phyloP scores from a whole-genome alignment of 2,888 invertebrate genomes.

The Psylliodes chrysocephalus region DNA sequence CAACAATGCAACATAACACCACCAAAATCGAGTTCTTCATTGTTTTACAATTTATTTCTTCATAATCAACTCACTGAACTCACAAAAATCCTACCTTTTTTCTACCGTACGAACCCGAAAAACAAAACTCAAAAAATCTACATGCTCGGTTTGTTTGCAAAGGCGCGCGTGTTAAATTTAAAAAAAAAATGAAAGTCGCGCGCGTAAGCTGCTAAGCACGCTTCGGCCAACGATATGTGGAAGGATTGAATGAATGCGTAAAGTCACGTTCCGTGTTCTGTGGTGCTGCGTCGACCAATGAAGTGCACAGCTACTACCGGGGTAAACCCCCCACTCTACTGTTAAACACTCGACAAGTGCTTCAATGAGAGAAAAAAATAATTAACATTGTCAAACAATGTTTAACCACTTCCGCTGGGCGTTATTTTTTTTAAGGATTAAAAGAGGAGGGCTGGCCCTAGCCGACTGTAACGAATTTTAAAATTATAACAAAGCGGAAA shows the following conservation, averaged over 20 bases:
- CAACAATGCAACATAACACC: slow-evolving; percentile 29
- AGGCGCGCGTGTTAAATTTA: slow-evolving; percentile 21
- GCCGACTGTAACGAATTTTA: too few species aligned
- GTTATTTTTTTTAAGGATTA: slow-evolving; percentile 24
- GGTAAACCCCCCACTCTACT: slow-evolving; percentile 51
- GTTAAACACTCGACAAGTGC: slow-evolving; percentile 54
- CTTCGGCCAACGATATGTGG: slow-evolving; percentile 12
- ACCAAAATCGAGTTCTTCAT: slow-evolving; percentile 28
- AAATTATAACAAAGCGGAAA: too few species aligned
- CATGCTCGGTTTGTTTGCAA: background rate
- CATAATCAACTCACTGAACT: slow-evolving; percentile 15
- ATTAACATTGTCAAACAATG: slow-evolving; percentile 57
- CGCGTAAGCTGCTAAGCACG: slow-evolving; percentile 26
- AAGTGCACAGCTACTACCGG: slow-evolving; percentile 38
- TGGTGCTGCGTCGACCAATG: slow-evolving; percentile 32
- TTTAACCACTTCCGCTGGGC: slow-evolving; percentile 56
- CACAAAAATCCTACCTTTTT: slow-evolving; percentile 1
- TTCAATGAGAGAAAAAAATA: slow-evolving; percentile 55
- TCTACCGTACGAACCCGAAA: background rate
- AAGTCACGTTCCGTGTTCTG: slow-evolving; percentile 12
- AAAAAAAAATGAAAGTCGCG: slow-evolving; percentile 23
- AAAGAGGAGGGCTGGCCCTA: background rate
- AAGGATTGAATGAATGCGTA: slow-evolving; percentile 21
- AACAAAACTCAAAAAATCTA: background rate
- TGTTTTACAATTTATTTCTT: slow-evolving; percentile 21